Evolutionary conservation across 2,888 invertebrate genomes (phyloP).

Genomic region (Phragmatobia fuliginosa): DNA sequence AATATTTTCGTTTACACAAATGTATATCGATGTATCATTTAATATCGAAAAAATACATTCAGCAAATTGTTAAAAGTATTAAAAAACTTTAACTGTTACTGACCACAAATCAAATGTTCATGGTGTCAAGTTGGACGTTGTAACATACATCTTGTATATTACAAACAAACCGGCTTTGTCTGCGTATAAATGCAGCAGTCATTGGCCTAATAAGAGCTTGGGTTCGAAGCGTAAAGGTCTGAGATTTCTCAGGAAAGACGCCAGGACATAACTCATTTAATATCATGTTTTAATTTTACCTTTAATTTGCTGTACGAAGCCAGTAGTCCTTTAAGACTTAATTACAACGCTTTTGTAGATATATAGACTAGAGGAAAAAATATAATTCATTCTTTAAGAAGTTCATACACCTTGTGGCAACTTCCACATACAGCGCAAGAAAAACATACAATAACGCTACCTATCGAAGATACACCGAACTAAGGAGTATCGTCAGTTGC

Average conservation of each 20-base stretch:
- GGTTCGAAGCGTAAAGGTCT: conserved; percentile 6
- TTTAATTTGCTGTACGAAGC: not conserved
- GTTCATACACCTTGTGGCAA: not conserved
- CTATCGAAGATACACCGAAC: too few species aligned
- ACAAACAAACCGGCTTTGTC: conserved; percentile 5
- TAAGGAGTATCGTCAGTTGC: too few species aligned
- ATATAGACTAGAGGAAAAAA: too few species aligned
- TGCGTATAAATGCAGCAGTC: conserved; percentile 1
- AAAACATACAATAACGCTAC: too few species aligned
- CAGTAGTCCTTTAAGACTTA: not conserved
- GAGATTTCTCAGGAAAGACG: conserved; percentile 9
- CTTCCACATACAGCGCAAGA: too few species aligned
- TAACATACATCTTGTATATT: not conserved
- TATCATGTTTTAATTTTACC: not conserved
- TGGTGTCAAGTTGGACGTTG: not conserved
- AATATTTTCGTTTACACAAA: not conserved
- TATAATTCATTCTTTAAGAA: too few species aligned
- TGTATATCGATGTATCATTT: not conserved
- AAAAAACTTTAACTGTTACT: not conserved
- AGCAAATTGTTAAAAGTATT: not conserved
- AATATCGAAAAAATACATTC: not conserved
- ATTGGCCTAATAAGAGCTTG: conserved; percentile 6
- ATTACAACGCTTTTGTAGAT: not conserved
- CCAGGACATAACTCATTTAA: not conserved
- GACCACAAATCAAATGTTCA: not conserved